phyloP scores from a whole-genome alignment of 2,113 vertebrate species.

The Columba janthina region DNA sequence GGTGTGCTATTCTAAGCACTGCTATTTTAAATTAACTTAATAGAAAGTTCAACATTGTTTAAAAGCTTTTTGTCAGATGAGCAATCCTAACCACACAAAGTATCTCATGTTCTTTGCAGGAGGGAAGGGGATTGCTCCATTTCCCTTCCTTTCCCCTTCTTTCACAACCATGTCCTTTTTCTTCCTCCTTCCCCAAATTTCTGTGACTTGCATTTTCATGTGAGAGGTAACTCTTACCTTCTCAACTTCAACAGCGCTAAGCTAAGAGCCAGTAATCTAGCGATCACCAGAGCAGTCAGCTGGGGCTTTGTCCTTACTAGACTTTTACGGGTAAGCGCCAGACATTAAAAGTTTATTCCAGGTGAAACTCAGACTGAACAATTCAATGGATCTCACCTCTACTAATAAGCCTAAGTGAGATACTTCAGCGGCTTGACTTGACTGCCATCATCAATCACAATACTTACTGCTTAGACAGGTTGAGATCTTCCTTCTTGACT shows the following conservation, averaged over 20 bases:
- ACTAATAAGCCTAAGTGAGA: neutral
- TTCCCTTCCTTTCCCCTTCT: neutral
- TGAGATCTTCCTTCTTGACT: neutral
- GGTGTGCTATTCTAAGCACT: slow-evolving; percentile 1
- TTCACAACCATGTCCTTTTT: neutral
- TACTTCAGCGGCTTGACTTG: neutral
- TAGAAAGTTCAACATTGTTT: neutral
- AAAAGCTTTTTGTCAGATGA: neutral
- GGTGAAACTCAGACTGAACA: neutral
- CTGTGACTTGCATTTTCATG: neutral
- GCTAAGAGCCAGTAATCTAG: neutral
- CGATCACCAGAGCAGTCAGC: neutral
- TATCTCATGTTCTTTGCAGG: neutral
- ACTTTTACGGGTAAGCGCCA: neutral
- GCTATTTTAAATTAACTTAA: slow-evolving; percentile 23
- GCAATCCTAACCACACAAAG: neutral
- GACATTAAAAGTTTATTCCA: neutral
- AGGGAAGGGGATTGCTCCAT: neutral
- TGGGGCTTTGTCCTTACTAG: neutral
- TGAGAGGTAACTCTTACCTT: neutral
- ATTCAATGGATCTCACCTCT: neutral
- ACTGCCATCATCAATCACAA: neutral
- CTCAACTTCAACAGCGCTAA: neutral
- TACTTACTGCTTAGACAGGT: neutral
- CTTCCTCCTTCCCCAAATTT: neutral